Conservation (phyloP, 2,888 invertebrate genomes). For the Lasioglossum vierecki region DNA sequence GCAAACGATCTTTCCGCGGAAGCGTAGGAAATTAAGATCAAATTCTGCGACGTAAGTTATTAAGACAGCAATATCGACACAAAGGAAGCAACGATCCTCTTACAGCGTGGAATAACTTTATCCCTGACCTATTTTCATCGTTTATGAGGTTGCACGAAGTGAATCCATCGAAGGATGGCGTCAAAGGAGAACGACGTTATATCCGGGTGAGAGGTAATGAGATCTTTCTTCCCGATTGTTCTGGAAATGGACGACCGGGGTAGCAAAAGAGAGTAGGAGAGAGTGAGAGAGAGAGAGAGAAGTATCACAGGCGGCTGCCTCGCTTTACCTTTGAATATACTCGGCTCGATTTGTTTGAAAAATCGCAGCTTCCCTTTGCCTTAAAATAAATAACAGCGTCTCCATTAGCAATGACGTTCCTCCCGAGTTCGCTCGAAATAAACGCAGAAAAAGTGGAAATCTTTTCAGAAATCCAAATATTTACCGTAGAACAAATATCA, state of each 20-base stretch:
- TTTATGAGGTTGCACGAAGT: slow-evolving; percentile 58
- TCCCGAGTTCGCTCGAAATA: not conserved
- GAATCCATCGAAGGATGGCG: slow-evolving; percentile 67
- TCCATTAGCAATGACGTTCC: not conserved
- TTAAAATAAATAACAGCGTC: not conserved
- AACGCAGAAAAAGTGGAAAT: not conserved
- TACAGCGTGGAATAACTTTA: slow-evolving; percentile 50
- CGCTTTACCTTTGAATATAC: slow-evolving; percentile 23
- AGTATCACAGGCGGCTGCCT: slow-evolving; percentile 20
- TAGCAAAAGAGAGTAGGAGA: not conserved
- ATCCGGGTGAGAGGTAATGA: slow-evolving; percentile 63
- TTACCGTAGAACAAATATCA: not conserved
- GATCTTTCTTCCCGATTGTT: slow-evolving; percentile 54
- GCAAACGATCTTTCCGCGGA: not conserved
- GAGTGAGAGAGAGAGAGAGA: not conserved
- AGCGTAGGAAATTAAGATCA: slow-evolving; percentile 28
- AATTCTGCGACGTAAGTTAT: slow-evolving; percentile 47
- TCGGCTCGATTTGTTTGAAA: not conserved
- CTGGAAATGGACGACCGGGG: slow-evolving; percentile 38
- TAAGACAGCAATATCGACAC: slow-evolving; percentile 47
- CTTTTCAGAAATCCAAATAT: not conserved
- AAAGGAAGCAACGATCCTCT: slow-evolving; percentile 48
- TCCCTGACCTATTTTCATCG: slow-evolving; percentile 68
- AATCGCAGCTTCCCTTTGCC: not conserved
- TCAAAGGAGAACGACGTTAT: slow-evolving; percentile 66